Conservation (phyloP, 1,140 invertebrate genomes). For the Bombus cullumanus region DNA sequence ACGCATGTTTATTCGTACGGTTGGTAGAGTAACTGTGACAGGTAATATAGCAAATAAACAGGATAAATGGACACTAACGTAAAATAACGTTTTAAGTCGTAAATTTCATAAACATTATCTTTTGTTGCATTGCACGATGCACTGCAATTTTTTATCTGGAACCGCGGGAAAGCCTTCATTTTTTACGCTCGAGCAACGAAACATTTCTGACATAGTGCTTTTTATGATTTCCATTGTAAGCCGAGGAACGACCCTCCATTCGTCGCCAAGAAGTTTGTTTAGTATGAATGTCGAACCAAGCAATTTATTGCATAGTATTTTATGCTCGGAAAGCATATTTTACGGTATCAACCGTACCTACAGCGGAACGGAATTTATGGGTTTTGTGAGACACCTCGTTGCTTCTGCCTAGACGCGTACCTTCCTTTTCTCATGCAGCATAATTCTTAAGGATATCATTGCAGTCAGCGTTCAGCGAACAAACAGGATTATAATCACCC, state of each 20-base stretch:
- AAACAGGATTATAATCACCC: background rate
- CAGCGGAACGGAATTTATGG: slow-evolving; percentile 16
- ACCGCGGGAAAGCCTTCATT: background rate
- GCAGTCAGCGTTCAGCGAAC: background rate
- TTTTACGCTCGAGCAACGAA: background rate
- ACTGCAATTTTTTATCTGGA: background rate
- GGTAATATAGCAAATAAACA: background rate
- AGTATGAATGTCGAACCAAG: slow-evolving; percentile 2
- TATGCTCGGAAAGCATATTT: slow-evolving; percentile 26
- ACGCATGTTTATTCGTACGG: background rate
- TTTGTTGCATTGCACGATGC: background rate
- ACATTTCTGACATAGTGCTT: background rate
- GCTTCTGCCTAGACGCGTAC: too few species aligned
- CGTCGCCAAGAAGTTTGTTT: slow-evolving; percentile 2
- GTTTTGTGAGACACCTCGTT: background rate
- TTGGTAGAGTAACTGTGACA: background rate
- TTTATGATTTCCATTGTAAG: background rate
- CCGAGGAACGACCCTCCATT: background rate
- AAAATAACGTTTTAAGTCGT: background rate
- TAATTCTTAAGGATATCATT: background rate
- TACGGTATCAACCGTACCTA: background rate
- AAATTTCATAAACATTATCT: background rate
- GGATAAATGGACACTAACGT: background rate
- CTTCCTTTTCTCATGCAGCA: too few species aligned
- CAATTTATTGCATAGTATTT: slow-evolving; percentile 31